Conservation (phyloP, 2,113 vertebrate genomes). For the Pseudorasbora parva region DNA sequence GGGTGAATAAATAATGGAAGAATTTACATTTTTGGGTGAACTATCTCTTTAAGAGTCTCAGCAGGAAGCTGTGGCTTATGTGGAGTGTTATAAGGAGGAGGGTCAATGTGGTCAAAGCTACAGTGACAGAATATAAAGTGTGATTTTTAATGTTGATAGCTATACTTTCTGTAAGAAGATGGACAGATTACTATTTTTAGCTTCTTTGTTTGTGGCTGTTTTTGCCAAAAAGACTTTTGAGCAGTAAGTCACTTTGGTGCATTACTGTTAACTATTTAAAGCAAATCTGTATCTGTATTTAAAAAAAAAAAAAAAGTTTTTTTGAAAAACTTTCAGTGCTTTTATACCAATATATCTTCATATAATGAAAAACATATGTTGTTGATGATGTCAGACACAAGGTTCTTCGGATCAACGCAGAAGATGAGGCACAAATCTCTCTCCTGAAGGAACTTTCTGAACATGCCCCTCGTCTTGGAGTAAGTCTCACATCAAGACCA, state of each 20-base stretch:
- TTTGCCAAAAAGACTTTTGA: conserved; percentile 10
- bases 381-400: conserved; percentile 79
- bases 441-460: conserved; percentile 75
- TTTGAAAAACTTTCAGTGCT: too few species aligned
- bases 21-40: too few species aligned
- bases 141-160: not conserved
- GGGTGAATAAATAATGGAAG: too few species aligned
- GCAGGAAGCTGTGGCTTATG: not conserved
- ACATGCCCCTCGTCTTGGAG: conserved; percentile 75
- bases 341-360: not conserved
- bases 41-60: not conserved
- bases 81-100: not conserved
- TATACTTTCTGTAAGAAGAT: not conserved
- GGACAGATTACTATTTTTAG: not conserved
- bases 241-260: not conserved
- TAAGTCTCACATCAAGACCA: conserved; percentile 62
- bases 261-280: too few species aligned
- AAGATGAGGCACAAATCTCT: conserved; percentile 73
- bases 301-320: too few species aligned
- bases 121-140: not conserved
- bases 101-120: not conserved
- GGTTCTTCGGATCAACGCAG: conserved; percentile 82
- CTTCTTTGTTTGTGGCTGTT: not conserved
- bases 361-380: not conserved
- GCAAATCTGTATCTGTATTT: too few species aligned